A percentile compares a stretch with the other conserved stretches of the same genome.
Conservation (phyloP, 1,140 invertebrate genomes). For the Geopemphigus sp. region DNA sequence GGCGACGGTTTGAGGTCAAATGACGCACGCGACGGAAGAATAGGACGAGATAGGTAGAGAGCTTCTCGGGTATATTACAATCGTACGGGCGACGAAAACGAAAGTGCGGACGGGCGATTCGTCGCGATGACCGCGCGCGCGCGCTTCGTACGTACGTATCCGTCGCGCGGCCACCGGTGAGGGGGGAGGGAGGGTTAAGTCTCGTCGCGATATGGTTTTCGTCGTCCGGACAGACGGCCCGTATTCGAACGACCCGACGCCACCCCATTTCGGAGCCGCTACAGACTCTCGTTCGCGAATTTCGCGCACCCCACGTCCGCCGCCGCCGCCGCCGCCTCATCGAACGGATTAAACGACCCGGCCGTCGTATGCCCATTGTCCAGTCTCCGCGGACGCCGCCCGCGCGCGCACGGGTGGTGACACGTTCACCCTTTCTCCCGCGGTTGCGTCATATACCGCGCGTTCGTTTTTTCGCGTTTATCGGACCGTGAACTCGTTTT, state of each 20-base stretch:
- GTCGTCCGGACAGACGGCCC: neutral
- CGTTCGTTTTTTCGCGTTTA: neutral
- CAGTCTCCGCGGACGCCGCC: conserved; percentile 2
- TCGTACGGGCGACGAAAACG: neutral
- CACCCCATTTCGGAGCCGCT: neutral
- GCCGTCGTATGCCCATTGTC: conserved; percentile 27
- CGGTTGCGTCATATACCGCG: conserved; percentile 20
- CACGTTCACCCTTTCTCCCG: conserved; percentile 21
- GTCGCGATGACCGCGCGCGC: neutral
- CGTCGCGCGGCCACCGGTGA: no score
- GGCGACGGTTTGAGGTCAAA: conserved; percentile 29
- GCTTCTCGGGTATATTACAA: no score
- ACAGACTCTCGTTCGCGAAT: no score
- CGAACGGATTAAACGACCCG: conserved; percentile 15
- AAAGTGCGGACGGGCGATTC: conserved; percentile 6
- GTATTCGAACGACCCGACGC: no score
- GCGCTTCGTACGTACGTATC: no score
- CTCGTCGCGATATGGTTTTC: no score
- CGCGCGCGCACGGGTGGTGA: neutral
- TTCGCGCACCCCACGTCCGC: no score
- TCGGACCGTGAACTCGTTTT: conserved; percentile 31
- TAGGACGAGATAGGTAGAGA: no score
- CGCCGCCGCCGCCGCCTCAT: no score
- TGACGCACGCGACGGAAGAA: neutral
- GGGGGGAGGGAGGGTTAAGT: no score